These are phyloP conservation scores for Nyctibius grandis DNA, from an alignment of 2,797 vertebrate species.

Conservation along the genomic window DNA sequence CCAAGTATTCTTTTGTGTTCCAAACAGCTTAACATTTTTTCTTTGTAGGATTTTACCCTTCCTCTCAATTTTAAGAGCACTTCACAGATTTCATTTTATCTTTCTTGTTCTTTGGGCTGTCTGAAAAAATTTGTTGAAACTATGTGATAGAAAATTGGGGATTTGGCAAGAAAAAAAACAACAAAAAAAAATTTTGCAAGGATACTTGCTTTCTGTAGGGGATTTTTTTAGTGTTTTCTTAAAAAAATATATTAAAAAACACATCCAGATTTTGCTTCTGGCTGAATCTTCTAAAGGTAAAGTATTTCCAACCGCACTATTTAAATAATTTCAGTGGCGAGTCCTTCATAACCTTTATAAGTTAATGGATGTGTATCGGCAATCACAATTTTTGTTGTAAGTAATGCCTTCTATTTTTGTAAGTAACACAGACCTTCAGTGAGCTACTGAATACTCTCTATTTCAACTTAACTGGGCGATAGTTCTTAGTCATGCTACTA, in stretches of 20 bases:
- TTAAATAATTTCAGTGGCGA: background rate
- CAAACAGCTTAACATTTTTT: background rate
- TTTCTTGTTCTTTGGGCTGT: background rate
- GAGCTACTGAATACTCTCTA: background rate
- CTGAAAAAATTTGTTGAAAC: background rate
- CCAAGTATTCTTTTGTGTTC: background rate
- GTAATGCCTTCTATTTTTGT: background rate
- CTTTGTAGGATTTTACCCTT: background rate
- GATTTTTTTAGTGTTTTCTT: background rate
- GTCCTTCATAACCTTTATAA: background rate
- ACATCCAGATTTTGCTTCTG: background rate
- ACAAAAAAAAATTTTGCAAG: background rate
- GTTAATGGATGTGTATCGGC: background rate
- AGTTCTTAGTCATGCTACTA: background rate
- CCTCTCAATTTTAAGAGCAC: background rate
- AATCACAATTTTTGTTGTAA: background rate
- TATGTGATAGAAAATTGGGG: background rate
- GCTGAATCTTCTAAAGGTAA: background rate
- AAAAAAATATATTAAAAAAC: background rate
- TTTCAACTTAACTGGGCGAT: background rate
- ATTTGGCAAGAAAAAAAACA: constrained; percentile 18
- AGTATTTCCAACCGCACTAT: background rate
- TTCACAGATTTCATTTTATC: constrained; percentile 15
- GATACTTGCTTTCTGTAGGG: background rate
- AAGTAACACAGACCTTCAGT: background rate